Evolutionary conservation across 1,140 invertebrate genomes (phyloP).

Genomic region (Archegozetes longisetosus): DNA sequence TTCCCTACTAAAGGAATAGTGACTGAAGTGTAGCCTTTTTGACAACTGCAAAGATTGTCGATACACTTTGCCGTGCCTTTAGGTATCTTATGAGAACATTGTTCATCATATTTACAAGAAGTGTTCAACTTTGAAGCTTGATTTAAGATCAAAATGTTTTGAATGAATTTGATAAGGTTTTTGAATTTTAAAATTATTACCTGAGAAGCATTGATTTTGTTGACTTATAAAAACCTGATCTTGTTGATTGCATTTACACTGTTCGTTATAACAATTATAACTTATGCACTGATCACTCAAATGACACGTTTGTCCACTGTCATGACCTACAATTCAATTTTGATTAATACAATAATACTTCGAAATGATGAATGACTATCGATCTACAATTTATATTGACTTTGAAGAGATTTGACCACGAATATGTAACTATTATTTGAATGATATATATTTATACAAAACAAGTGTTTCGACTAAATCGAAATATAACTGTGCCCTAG

Average conservation of each 20-base stretch:
- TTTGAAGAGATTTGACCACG: too few species aligned
- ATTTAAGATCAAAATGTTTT: too few species aligned
- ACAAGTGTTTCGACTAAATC: too few species aligned
- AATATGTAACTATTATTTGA: too few species aligned
- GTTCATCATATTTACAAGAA: not conserved
- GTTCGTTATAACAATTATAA: not conserved
- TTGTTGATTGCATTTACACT: not conserved
- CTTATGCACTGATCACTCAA: not conserved
- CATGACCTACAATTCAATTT: too few species aligned
- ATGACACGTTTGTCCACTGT: not conserved
- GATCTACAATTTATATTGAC: too few species aligned
- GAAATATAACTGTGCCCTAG: too few species aligned
- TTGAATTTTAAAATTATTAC: too few species aligned
- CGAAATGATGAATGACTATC: too few species aligned
- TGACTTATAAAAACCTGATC: not conserved
- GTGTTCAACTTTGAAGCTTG: not conserved
- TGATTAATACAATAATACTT: too few species aligned
- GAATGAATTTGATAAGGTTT: too few species aligned
- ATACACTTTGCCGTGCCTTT: not conserved
- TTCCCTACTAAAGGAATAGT: not conserved
- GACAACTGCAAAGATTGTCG: not conserved
- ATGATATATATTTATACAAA: too few species aligned
- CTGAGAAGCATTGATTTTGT: not conserved
- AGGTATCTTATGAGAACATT: not conserved
- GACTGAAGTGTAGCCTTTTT: not conserved